Percentiles rank a stretch among this genome's conserved stretches.
Evolutionary conservation across 35 echinoderm and acorn worm species (phyloP).

Genomic region (Nesometra sesokonis): DNA sequence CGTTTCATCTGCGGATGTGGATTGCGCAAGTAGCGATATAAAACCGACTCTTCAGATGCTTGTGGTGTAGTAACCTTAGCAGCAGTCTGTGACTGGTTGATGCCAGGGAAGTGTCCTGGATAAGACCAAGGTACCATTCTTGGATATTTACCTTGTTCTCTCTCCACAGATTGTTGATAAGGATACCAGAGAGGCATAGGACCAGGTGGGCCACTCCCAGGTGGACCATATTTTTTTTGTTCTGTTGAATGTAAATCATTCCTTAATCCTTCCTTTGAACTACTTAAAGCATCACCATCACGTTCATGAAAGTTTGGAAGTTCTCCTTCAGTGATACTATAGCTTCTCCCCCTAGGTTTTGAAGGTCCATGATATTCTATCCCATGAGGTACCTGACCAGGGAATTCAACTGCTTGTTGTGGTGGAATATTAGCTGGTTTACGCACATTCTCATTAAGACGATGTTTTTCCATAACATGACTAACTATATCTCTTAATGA

Average conservation of each 20-base stretch:
- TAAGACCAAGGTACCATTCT: not conserved
- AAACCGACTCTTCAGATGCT: slow-evolving; percentile 53
- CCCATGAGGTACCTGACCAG: not conserved
- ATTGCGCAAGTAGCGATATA: slow-evolving; percentile 46
- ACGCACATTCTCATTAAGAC: not conserved
- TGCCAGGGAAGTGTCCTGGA: not conserved
- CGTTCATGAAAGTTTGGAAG: slow-evolving; percentile 11
- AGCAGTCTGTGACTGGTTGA: not conserved
- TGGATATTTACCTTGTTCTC: not conserved
- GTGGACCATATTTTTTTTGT: not conserved
- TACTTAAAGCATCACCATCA: not conserved
- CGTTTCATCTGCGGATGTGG: not conserved
- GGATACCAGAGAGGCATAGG: not conserved
- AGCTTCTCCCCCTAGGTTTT: slow-evolving; percentile 46
- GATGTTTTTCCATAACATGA: not conserved
- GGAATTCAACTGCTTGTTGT: not conserved
- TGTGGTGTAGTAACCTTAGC: not conserved
- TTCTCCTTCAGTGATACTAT: slow-evolving; percentile 86
- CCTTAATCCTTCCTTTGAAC: slow-evolving; percentile 7
- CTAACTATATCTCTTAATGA: not conserved
- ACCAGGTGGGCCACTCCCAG: slow-evolving; percentile 13
- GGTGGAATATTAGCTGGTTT: not conserved
- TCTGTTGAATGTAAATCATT: not conserved
- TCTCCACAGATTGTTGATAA: not conserved
- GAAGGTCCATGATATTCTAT: not conserved